Evolutionary conservation across 35 echinoderm and acorn worm species (phyloP).

Genomic region (Stichopus chloronotus): DNA sequence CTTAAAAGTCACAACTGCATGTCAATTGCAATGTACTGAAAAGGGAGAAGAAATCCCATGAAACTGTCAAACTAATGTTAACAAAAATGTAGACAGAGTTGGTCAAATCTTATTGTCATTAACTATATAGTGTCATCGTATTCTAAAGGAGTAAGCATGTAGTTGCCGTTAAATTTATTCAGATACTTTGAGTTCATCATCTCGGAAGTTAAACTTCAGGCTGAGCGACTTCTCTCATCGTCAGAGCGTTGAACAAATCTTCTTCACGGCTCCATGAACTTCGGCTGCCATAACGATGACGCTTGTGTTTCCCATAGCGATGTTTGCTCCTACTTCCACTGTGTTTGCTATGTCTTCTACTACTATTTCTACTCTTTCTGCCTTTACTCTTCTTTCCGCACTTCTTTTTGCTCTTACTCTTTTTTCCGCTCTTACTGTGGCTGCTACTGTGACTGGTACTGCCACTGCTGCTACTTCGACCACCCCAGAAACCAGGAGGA

Average conservation of each 20-base stretch:
- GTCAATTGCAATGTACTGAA: too few relatives aligned
- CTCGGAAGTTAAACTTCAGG: neutral
- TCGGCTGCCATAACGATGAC: neutral
- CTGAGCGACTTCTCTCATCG: neutral
- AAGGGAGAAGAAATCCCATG: too few relatives aligned
- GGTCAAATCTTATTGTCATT: too few relatives aligned
- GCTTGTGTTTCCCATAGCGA: neutral
- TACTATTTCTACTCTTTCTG: neutral
- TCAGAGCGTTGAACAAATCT: neutral
- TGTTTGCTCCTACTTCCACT: constrained; percentile 23
- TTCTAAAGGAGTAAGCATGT: too few relatives aligned
- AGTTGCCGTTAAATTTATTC: too few relatives aligned
- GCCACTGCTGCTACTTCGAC: neutral
- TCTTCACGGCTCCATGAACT: constrained; percentile 41
- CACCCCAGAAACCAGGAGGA: too few relatives aligned
- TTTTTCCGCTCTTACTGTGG: neutral
- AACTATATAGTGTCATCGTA: too few relatives aligned
- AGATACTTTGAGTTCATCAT: neutral
- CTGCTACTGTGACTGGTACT: neutral
- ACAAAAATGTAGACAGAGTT: too few relatives aligned
- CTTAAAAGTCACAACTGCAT: too few relatives aligned
- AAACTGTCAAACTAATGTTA: too few relatives aligned
- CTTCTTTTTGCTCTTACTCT: neutral
- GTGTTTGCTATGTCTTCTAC: neutral
- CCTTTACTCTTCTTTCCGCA: neutral